Percentiles rank a stretch among this genome's conserved stretches.
Evolutionary conservation across 2,113 vertebrate species (phyloP).

Genomic region (Charina bottae): DNA sequence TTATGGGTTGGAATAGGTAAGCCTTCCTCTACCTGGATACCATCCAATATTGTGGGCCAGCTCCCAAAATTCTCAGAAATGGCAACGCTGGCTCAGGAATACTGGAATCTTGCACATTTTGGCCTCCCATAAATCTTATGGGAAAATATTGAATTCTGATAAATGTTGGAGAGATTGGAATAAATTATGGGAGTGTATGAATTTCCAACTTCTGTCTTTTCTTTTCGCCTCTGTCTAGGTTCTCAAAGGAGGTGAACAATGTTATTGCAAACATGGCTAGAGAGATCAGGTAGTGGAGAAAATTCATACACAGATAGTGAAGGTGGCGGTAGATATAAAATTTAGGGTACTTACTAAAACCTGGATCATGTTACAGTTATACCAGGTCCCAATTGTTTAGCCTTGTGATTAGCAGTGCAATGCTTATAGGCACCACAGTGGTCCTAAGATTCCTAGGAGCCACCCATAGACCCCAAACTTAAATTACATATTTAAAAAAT

Average conservation of each 20-base stretch:
- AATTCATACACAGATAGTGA: too few species aligned
- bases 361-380: not conserved
- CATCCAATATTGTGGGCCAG: not conserved
- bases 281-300: too few species aligned
- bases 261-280: too few species aligned
- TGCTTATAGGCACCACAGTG: not conserved
- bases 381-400: not conserved
- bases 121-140: too few species aligned
- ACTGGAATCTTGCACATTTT: not conserved
- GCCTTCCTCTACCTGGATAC: not conserved
- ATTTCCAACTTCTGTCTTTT: not conserved
- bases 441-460: not conserved
- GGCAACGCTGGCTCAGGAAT: not conserved
- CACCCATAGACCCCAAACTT: not conserved
- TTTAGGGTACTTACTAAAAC: not conserved
- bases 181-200: too few species aligned
- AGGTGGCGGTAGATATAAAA: not conserved
- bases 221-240: not conserved
- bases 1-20: not conserved
- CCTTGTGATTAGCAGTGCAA: not conserved
- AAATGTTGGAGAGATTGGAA: not conserved
- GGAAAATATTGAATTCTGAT: too few species aligned
- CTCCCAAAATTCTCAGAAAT: not conserved
- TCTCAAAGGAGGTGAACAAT: not conserved
- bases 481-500: not conserved